Percentiles rank a stretch among this genome's conserved stretches.
Evolutionary conservation across 2,113 vertebrate species (phyloP).

Genomic region (Dendropsophus ebraccatus): DNA sequence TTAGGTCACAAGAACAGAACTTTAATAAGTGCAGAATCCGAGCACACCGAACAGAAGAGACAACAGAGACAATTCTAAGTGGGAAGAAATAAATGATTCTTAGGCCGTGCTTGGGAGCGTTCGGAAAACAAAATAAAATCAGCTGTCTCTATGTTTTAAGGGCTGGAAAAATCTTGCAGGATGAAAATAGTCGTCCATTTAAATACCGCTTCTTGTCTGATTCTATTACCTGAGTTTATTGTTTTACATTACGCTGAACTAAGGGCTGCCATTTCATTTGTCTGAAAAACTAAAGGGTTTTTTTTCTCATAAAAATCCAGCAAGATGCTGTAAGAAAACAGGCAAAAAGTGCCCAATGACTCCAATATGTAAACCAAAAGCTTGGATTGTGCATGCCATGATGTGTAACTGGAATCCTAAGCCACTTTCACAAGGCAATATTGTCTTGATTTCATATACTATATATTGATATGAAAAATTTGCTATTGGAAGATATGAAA

Average conservation of each 20-base stretch:
- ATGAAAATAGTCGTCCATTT: constrained; percentile 10
- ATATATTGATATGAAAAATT: neutral
- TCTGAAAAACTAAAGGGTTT: neutral
- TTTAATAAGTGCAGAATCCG: constrained; percentile 43
- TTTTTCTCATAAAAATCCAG: neutral
- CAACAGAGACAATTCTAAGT: constrained; percentile 42
- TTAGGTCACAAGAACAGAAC: constrained; percentile 40
- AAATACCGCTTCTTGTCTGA: constrained; percentile 17
- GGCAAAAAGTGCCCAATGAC: neutral
- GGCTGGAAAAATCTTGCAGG: neutral
- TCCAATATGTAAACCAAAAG: neutral
- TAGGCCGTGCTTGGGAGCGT: neutral
- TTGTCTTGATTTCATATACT: neutral
- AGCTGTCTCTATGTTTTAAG: constrained; percentile 3
- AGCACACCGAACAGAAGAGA: constrained; percentile 14
- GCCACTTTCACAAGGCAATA: neutral
- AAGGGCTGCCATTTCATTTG: neutral
- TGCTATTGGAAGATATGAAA: neutral
- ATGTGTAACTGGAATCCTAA: neutral
- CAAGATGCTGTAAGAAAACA: neutral
- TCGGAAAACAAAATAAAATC: constrained; percentile 33
- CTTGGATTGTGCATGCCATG: neutral
- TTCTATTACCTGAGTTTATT: neutral
- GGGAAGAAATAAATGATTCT: constrained; percentile 10
- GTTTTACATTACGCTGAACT: neutral